Base-by-base conservation (phyloP, 92 coral and sea anemone genomes). In the Pocillopora meandrina region DNA sequence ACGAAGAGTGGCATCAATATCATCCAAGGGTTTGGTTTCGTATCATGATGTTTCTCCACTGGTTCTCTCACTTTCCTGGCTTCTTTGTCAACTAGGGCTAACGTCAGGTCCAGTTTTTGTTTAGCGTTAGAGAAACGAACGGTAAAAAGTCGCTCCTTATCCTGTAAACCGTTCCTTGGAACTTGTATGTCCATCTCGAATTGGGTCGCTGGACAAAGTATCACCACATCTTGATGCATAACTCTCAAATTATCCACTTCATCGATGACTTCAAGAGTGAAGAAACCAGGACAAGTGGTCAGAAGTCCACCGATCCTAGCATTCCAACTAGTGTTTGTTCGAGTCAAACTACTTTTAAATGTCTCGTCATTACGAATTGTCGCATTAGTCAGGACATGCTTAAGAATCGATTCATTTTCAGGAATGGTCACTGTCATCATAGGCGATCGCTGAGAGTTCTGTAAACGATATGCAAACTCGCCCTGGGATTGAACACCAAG, bases 101-200 rank as follows among this genome's bases (percentile, higher is more conserved):
- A 52, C 64, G 90, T 94, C 57, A 93, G 77, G 63, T 88, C 89
- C 10, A 91, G 85, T 64, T 85, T 80, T 71, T 93, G 89, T 36
- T 67, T 58, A 18, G 89, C 83, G 85, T 93, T 90, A 19, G 87
- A 81, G 47, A 93, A 77, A 35, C 56, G 91, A 56, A 93, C 79
- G 16, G 90, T 80, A 72, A 93, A 93, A 57, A 93, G 65, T 57
- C 92, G 74, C 81, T 93, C 97, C 72, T 71, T 92, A 67, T 93
- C 97, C 5, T 75, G 85, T 13, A 17, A 64, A 5, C 88, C 89
- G 15, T 68, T 79, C 16, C 97, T 88, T 26, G 97, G 94, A 47
- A 93, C 87, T 19, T 85, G 84, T 19, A 91, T 83, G 56, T 82
- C 86, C 21, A 89, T 9, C 2, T 75, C 56, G 61, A 93, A 91